These are phyloP conservation scores for Brachyopa scutellaris DNA, from an alignment of 2,888 invertebrate genomes.

Conservation along the genomic window DNA sequence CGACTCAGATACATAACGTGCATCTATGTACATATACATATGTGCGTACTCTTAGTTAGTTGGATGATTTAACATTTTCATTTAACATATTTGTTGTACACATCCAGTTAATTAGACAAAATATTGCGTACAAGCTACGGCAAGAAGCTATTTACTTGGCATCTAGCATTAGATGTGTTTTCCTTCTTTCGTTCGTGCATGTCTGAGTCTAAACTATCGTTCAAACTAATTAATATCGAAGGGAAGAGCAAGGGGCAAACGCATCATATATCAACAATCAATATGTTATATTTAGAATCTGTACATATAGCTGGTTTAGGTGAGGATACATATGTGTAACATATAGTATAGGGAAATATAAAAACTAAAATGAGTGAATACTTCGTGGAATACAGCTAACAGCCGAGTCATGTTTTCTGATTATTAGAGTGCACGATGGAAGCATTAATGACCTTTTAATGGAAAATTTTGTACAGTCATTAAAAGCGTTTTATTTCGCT, in stretches of 20 bases:
- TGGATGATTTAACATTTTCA: too few species aligned
- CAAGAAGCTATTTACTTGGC: background rate
- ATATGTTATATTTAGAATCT: conserved; percentile 19
- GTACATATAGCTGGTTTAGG: background rate
- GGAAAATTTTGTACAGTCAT: background rate
- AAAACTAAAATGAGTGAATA: background rate
- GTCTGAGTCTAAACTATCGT: background rate
- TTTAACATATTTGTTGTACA: too few species aligned
- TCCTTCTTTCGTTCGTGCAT: too few species aligned
- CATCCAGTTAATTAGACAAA: too few species aligned
- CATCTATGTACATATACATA: too few species aligned
- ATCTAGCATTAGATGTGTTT: background rate
- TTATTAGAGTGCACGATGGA: background rate
- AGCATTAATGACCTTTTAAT: background rate
- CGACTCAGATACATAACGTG: too few species aligned
- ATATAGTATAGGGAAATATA: background rate
- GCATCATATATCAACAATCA: conserved; percentile 20
- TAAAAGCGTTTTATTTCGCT: background rate
- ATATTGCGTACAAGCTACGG: too few species aligned
- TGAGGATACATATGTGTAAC: too few species aligned
- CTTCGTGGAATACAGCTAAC: too few species aligned
- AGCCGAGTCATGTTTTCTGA: background rate
- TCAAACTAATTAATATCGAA: background rate
- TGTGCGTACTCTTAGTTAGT: too few species aligned
- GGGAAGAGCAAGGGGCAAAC: background rate